phyloP scores from a whole-genome alignment of 2,888 invertebrate species.

The Erebia aethiops region DNA sequence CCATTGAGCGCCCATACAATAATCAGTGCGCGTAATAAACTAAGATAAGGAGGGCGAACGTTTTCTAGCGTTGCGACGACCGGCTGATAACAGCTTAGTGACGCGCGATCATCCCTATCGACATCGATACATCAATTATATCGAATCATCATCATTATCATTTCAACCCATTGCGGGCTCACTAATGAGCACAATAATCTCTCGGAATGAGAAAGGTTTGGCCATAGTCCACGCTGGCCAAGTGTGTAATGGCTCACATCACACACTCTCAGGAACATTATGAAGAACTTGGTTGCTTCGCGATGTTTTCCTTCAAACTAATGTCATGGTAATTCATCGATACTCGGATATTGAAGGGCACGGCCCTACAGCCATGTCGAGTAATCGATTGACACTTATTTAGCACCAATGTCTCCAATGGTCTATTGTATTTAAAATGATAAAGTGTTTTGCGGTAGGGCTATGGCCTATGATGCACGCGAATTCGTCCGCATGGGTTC shows the following conservation, averaged over 20 bases:
- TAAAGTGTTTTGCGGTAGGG: background rate
- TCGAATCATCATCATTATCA: background rate
- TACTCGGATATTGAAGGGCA: background rate
- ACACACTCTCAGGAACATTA: no score
- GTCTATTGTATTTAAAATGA: constrained; percentile 11
- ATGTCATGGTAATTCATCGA: background rate
- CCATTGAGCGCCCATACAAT: constrained; percentile 38
- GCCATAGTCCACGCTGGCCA: no score
- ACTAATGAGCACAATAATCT: no score
- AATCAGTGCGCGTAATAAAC: constrained; percentile 54
- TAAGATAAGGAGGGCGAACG: constrained; percentile 52
- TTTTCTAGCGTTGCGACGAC: constrained; percentile 57
- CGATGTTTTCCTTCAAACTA: background rate
- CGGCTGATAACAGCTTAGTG: constrained; percentile 53
- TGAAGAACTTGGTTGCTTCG: no score
- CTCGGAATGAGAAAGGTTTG: no score
- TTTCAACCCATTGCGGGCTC: background rate
- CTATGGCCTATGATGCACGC: background rate
- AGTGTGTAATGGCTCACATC: no score
- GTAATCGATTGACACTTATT: background rate
- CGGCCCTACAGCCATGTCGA: background rate
- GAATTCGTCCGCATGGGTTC: no score
- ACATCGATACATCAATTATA: constrained; percentile 9
- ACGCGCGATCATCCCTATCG: constrained; percentile 14
- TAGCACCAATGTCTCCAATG: background rate